These are phyloP conservation scores for Plotosus lineatus DNA, from an alignment of 2,113 vertebrate species.

Conservation along the genomic window DNA sequence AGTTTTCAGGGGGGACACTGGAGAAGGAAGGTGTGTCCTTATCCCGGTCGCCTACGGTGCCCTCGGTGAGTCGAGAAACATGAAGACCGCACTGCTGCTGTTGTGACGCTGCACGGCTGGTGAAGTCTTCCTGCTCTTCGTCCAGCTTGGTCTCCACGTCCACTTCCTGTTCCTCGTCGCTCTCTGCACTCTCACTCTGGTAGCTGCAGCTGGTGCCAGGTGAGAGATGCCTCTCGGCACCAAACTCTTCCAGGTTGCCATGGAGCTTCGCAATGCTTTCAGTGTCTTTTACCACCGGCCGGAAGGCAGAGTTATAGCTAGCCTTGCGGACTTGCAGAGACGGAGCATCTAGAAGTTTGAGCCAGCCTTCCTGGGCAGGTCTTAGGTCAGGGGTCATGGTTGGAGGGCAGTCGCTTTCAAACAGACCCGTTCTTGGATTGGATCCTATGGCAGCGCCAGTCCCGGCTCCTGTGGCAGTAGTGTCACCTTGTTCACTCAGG, in stretches of 20 bases:
- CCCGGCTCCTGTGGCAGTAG: constrained; percentile 56
- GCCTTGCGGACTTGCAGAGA: constrained; percentile 73
- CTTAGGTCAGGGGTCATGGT: constrained; percentile 65
- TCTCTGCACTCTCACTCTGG: constrained; percentile 84
- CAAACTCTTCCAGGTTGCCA: constrained; percentile 71
- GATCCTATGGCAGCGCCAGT: constrained; percentile 53
- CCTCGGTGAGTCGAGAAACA: constrained; percentile 69
- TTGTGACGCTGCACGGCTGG: constrained; percentile 49
- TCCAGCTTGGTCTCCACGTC: constrained; percentile 90
- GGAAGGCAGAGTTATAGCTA: constrained; percentile 88
- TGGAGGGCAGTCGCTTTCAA: constrained; percentile 72
- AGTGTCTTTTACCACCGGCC: constrained; percentile 85
- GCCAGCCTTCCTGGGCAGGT: constrained; percentile 72
- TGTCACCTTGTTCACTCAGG: constrained; percentile 78
- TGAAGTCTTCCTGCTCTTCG: constrained; percentile 79
- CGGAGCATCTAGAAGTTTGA: constrained; percentile 74
- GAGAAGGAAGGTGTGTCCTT: constrained; percentile 74
- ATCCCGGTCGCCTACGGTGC: constrained; percentile 64
- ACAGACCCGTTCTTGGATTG: constrained; percentile 68
- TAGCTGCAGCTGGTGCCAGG: constrained; percentile 89
- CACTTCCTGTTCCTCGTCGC: constrained; percentile 85
- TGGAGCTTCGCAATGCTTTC: constrained; percentile 93
- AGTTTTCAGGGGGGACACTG: constrained; percentile 64
- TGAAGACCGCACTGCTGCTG: constrained; percentile 69
- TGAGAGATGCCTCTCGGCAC: constrained; percentile 72